Evolutionary conservation across 30 jellyfish, hydroid and myxozoan species (phyloP).

Genomic region (Sanderia malayensis): DNA sequence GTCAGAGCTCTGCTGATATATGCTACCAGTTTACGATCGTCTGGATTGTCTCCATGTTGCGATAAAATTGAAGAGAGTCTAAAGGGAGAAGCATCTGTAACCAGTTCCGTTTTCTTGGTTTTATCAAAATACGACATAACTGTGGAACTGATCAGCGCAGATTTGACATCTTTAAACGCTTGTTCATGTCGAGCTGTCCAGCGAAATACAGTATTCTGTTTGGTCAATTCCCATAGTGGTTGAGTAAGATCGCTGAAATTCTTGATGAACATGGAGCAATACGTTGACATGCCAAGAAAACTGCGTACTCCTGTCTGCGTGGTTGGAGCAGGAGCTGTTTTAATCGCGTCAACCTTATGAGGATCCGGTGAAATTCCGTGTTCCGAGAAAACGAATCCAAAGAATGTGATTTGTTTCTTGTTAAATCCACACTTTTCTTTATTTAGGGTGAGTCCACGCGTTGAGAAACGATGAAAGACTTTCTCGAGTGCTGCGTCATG

Average conservation of each 20-base stretch:
- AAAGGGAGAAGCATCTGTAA: conserved; percentile 7
- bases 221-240: not conserved
- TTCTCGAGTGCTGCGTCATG: not conserved
- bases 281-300: conserved; percentile 6
- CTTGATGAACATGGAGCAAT: conserved; percentile 24
- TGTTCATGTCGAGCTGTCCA: conserved; percentile 8
- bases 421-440: not conserved
- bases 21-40: not conserved
- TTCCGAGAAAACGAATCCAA: not conserved
- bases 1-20: not conserved
- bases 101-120: conserved; percentile 2
- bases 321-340: conserved; percentile 8
- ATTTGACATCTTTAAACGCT: conserved; percentile 1
- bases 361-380: conserved; percentile 10
- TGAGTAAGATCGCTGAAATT: conserved; percentile 21
- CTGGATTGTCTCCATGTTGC: not conserved
- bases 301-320: not conserved
- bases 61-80: not conserved
- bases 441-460: not conserved
- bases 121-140: not conserved
- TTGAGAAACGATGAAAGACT: not conserved
- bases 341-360: conserved; percentile 21
- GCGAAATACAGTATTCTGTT: not conserved
- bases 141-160: not conserved
- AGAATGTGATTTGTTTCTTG: not conserved